Evolutionary conservation across 2,888 invertebrate species (phyloP), one percentile per base, ranked within the genome.

Genomic region (Prosapia bicincta): DNA sequence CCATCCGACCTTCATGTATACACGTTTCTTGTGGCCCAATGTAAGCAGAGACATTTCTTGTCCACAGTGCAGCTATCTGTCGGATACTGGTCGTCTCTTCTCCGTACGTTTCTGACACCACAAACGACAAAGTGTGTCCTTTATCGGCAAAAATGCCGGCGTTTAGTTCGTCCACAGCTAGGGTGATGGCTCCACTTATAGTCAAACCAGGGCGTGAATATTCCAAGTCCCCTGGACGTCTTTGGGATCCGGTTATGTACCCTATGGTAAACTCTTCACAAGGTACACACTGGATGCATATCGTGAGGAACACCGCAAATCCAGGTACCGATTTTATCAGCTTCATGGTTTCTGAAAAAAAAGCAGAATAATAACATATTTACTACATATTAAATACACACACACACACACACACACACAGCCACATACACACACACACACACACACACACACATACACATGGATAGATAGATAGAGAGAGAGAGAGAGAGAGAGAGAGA

Each of bases 1-100:
- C 97, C 91, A 98, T 93, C 80, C 94, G 90, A 0, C 95, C 97
- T 85, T 98, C 97, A 85, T 97, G 96, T 24, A 95, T 91, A 84
- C 97, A 96, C 0, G 96, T 94, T 84, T 95, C 95, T 83, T 94
- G 94, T 0, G 94, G 94, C 0, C 97, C 97, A 81, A 98, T 94
- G 84, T 95, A 96, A 38, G 91, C 97, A 1, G 94, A 92, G 73
- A 97, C 91, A 82, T 96, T 94, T 79, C 89, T 88, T 70, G 91
- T 92, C 93, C 96, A 95, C 66, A 96, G 85, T 20, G 93, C 88
- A 0, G 96, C 96, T 28, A 96, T 96, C 86, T 91, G 91, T 74
- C 91, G 88, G 80, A 97, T 95, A 83, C 97, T 97, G 75, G 90
- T 90, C 80, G 92, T 90, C 85, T 97, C 97, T 83, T 94, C 92